phyloP scores from a whole-genome alignment of 2,797 vertebrate genomes.

The Buceros bicornis region DNA sequence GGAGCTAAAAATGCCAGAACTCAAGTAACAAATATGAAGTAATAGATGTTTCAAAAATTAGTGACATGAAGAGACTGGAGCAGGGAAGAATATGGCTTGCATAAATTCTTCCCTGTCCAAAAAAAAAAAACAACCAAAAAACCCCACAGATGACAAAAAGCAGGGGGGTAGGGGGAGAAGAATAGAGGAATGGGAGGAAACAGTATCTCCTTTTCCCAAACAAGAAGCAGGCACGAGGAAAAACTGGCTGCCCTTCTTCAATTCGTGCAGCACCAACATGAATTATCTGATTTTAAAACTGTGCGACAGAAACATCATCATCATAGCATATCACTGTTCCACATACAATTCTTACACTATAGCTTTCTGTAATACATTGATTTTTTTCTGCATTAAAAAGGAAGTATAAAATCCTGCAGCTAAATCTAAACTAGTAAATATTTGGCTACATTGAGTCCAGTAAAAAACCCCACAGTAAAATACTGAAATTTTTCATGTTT shows the following conservation, averaged over 20 bases:
- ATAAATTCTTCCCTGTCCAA: neutral
- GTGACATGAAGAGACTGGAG: neutral
- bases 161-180: accelerated
- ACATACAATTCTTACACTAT: neutral
- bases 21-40: conserved; percentile 32
- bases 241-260: neutral
- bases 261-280: neutral
- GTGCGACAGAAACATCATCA: neutral
- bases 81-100: neutral
- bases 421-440: neutral
- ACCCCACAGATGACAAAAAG: too few relatives aligned
- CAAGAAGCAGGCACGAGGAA: neutral
- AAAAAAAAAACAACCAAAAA: neutral
- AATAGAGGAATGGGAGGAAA: neutral
- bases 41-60: conserved; percentile 21
- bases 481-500: neutral
- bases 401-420: neutral
- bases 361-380: neutral
- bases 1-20: conserved; percentile 29
- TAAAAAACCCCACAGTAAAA: neutral
- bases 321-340: neutral
- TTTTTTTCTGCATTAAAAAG: neutral
- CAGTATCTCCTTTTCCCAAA: neutral
- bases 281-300: neutral
- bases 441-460: neutral